These are phyloP conservation scores for Oceanodroma leucorhoa DNA, from an alignment of 2,797 vertebrate genomes.

Conservation along the genomic window DNA sequence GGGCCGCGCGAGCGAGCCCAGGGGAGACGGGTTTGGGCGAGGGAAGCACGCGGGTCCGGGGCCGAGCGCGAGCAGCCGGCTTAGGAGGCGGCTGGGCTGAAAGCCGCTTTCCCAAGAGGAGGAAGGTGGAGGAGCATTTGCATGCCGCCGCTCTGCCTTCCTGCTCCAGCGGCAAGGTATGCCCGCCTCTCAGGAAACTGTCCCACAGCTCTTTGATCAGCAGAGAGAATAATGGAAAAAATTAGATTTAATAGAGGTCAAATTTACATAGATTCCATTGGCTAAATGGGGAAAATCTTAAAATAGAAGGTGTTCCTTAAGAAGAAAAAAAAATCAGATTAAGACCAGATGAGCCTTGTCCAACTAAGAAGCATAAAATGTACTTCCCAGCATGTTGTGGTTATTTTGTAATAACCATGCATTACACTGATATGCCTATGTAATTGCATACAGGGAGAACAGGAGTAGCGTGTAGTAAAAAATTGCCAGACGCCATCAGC, in stretches of 20 bases:
- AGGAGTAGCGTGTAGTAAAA: neutral
- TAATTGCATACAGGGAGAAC: slow-evolving; percentile 42
- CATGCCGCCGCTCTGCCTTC: neutral
- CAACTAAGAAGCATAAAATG: slow-evolving; percentile 48
- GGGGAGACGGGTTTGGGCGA: neutral
- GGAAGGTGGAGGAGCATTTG: neutral
- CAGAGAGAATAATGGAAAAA: slow-evolving; percentile 31
- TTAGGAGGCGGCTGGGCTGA: neutral
- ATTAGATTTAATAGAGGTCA: neutral
- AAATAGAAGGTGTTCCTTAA: slow-evolving; percentile 64
- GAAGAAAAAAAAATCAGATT: slow-evolving; percentile 40
- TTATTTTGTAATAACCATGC: slow-evolving; percentile 27
- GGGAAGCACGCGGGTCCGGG: rapidly evolving
- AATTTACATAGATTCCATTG: slow-evolving; percentile 34
- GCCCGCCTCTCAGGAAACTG: neutral
- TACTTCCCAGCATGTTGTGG: slow-evolving; percentile 10
- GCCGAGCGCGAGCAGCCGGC: neutral
- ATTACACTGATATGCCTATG: slow-evolving; percentile 17
- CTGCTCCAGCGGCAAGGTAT: neutral
- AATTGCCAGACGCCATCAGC: neutral
- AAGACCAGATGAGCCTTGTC: slow-evolving; percentile 67
- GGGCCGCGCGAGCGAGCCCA: neutral
- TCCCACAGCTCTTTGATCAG: slow-evolving; percentile 37
- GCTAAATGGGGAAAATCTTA: slow-evolving; percentile 20
- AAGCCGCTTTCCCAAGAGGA: neutral